Conservation (phyloP, 2,797 vertebrate species). For the Helicolenus hilgendorfi region DNA sequence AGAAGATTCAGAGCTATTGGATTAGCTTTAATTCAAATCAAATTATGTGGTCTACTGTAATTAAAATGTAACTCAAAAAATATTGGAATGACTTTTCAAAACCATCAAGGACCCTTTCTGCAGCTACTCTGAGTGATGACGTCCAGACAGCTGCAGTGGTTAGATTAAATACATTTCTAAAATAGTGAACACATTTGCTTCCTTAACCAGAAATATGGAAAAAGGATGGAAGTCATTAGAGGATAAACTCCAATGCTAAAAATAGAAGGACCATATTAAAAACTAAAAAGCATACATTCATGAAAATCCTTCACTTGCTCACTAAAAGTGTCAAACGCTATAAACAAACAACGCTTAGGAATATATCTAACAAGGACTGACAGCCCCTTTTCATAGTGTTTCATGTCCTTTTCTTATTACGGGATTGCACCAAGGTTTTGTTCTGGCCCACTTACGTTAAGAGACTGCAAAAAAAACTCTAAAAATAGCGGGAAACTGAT, state of each 20-base stretch:
- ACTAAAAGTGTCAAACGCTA: not conserved
- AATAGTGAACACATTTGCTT: not conserved
- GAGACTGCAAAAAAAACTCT: not conserved
- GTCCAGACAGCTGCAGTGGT: not conserved
- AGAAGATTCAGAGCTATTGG: not conserved
- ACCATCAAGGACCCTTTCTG: not conserved
- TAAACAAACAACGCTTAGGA: not conserved
- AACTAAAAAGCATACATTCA: not conserved
- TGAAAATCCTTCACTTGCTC: not conserved
- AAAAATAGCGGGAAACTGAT: not conserved
- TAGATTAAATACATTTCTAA: not conserved
- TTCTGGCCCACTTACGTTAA: not conserved
- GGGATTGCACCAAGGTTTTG: not conserved
- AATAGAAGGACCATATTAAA: not conserved
- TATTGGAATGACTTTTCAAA: not conserved
- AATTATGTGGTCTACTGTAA: not conserved
- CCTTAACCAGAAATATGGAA: not conserved
- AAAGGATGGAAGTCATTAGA: not conserved
- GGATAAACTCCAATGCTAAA: not conserved
- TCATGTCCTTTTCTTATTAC: not conserved
- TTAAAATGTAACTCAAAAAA: not conserved
- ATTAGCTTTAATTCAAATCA: conserved; percentile 16
- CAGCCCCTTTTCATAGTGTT: not conserved
- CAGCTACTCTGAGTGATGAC: not conserved
- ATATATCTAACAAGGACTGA: not conserved